phyloP scores from a whole-genome alignment of 2,113 vertebrate genomes.

The Notarius quadriscutis region DNA sequence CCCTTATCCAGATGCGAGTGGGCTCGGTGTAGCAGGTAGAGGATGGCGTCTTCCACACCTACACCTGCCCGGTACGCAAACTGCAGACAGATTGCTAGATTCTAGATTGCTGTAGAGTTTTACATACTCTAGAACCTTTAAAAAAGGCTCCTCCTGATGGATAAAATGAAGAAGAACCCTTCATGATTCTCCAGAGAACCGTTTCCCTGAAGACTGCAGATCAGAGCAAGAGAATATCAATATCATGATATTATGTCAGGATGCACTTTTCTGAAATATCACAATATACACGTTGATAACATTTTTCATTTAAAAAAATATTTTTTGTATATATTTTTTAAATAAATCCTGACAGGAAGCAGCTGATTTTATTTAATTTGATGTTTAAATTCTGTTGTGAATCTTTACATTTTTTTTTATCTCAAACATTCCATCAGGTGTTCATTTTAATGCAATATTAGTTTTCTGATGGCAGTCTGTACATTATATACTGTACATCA shows the following conservation, averaged over 20 bases:
- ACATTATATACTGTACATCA: too few species aligned
- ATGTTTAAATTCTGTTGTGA: not conserved
- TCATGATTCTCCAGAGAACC: not conserved
- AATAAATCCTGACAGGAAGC: not conserved
- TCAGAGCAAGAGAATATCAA: not conserved
- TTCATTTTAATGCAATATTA: not conserved
- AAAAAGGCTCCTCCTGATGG: not conserved
- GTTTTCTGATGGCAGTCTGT: not conserved
- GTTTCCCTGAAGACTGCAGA: not conserved
- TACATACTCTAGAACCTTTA: not conserved
- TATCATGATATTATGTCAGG: too few species aligned
- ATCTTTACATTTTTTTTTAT: not conserved
- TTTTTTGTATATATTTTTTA: too few species aligned
- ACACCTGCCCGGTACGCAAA: too few species aligned
- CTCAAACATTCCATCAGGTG: not conserved
- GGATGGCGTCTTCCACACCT: too few species aligned
- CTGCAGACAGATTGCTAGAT: too few species aligned
- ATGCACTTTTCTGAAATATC: too few species aligned
- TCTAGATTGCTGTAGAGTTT: not conserved
- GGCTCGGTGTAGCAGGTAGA: too few species aligned
- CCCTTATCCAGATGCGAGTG: too few species aligned
- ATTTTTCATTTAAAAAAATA: too few species aligned
- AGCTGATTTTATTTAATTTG: not conserved
- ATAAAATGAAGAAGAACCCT: not conserved
- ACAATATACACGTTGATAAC: too few species aligned